Percentiles rank a stretch among this genome's conserved stretches.
phyloP scores from a whole-genome alignment of 2,113 vertebrate species.

The Indicator maculatus region DNA sequence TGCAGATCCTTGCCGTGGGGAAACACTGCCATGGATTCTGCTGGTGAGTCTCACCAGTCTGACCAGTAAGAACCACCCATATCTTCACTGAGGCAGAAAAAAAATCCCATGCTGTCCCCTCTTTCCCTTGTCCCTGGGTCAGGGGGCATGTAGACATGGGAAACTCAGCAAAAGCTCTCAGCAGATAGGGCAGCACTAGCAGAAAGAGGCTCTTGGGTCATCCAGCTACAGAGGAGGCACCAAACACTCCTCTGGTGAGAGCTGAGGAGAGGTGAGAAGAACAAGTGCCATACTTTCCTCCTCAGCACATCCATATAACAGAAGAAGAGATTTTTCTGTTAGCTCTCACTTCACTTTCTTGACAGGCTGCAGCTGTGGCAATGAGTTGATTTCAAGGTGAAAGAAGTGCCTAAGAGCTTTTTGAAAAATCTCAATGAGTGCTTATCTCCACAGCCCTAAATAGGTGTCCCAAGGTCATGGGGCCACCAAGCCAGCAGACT shows the following conservation, averaged over 20 bases:
- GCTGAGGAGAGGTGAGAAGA: background rate
- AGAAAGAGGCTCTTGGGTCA: background rate
- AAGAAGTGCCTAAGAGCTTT: conserved; percentile 21
- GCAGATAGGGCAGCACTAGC: background rate
- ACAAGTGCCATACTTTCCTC: background rate
- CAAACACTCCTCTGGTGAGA: background rate
- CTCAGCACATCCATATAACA: fast-evolving
- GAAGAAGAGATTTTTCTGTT: background rate
- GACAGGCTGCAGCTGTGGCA: conserved; percentile 1
- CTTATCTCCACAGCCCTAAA: conserved; percentile 5
- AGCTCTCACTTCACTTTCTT: background rate
- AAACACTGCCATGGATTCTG: background rate
- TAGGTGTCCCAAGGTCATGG: background rate
- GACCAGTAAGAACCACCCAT: background rate
- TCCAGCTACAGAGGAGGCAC: background rate
- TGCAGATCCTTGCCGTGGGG: background rate
- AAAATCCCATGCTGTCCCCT: background rate
- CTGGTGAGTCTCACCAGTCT: background rate
- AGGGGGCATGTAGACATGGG: fast-evolving
- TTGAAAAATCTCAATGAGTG: background rate
- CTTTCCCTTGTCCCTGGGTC: background rate
- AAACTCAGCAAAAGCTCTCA: background rate
- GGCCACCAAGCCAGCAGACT: background rate
- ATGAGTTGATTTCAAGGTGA: background rate
- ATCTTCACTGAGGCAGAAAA: fast-evolving